Evolutionary conservation across 2,888 invertebrate genomes (phyloP).

Genomic region (Quadroppia sp.): DNA sequence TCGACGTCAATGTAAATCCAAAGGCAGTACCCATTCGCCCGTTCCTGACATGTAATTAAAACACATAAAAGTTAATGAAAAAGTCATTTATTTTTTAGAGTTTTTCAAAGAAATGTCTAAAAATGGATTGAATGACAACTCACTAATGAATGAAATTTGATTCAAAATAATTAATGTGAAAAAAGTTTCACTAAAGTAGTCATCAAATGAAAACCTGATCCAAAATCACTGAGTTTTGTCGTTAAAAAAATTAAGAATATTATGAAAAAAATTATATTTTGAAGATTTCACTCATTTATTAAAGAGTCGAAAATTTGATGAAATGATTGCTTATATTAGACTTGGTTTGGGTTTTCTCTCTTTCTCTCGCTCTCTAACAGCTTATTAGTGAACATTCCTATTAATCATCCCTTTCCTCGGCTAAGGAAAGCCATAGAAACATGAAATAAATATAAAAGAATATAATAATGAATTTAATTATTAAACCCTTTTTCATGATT

Average conservation of each 20-base stretch:
- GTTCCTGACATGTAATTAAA: background rate
- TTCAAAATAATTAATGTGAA: background rate
- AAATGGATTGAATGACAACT: background rate
- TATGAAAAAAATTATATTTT: conserved; percentile 10
- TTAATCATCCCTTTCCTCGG: too few species aligned
- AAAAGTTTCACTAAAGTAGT: background rate
- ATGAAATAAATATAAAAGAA: too few species aligned
- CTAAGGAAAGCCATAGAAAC: too few species aligned
- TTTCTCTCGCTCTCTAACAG: background rate
- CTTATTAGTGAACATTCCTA: conserved; percentile 16
- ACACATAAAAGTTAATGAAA: background rate
- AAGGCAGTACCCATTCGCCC: background rate
- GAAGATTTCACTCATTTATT: conserved; percentile 12
- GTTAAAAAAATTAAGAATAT: conserved; percentile 28
- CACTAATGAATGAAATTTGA: conserved; percentile 21
- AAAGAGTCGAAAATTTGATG: too few species aligned
- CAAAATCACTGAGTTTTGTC: background rate
- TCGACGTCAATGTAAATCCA: background rate
- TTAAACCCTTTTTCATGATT: too few species aligned
- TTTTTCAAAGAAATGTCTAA: background rate
- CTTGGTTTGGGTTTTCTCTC: too few species aligned
- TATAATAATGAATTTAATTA: too few species aligned
- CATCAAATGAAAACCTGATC: background rate
- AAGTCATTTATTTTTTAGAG: background rate
- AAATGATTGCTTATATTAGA: too few species aligned